phyloP scores from a whole-genome alignment of 2,113 vertebrate genomes.

The Nymphicus hollandicus region DNA sequence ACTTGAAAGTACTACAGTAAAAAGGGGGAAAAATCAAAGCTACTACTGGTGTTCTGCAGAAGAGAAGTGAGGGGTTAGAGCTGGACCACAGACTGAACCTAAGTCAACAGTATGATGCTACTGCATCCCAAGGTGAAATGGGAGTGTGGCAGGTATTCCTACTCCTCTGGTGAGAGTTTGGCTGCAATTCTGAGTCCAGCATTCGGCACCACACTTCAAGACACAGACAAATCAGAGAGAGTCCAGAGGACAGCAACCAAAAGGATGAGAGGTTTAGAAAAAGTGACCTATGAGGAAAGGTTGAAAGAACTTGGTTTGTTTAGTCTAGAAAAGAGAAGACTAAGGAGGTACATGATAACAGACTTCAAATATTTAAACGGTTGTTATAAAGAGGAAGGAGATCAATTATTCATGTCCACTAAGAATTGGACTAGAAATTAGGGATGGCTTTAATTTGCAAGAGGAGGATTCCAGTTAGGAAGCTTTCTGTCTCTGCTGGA shows the following conservation, averaged over 20 bases:
- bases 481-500: neutral
- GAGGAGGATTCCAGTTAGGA: slow-evolving; percentile 1
- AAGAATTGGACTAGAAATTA: slow-evolving; percentile 54
- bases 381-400: slow-evolving; percentile 52
- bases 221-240: neutral
- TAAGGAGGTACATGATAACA: slow-evolving; percentile 62
- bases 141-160: fast-evolving
- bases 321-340: slow-evolving; percentile 62
- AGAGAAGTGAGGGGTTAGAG: neutral
- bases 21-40: neutral
- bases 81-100: neutral
- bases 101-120: neutral
- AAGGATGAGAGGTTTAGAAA: slow-evolving; percentile 48
- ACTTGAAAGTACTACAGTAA: neutral
- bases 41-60: neutral
- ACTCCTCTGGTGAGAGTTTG: neutral
- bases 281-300: slow-evolving; percentile 59
- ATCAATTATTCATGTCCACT: slow-evolving; percentile 62
- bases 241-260: slow-evolving; percentile 7
- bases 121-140: neutral
- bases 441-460: slow-evolving; percentile 39
- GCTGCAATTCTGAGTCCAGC: neutral
- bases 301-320: slow-evolving; percentile 65
- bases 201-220: neutral
- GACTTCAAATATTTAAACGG: slow-evolving; percentile 61